A percentile compares a stretch with the other conserved stretches of the same genome.
Conservation (phyloP, 2,113 vertebrate species). For the Python bivittatus region DNA sequence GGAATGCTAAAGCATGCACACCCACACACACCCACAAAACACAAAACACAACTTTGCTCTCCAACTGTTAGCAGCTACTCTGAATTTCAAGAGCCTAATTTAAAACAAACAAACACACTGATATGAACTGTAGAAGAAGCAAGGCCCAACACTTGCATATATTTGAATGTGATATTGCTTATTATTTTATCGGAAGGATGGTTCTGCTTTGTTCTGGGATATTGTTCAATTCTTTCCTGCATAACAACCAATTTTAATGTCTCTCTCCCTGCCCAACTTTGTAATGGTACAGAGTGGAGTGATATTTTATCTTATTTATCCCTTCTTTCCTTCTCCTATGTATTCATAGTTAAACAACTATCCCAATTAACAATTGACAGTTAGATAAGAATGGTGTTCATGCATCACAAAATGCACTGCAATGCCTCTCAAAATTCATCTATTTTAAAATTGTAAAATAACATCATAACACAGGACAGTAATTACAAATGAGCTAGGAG, state of each 20-base stretch:
- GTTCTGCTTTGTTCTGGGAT: neutral
- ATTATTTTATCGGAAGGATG: neutral
- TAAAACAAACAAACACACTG: neutral
- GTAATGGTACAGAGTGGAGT: neutral
- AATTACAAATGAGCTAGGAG: neutral
- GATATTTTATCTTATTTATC: neutral
- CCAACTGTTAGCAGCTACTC: neutral
- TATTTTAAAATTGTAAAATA: neutral
- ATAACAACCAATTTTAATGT: neutral
- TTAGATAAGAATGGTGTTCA: neutral
- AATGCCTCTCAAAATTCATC: no score
- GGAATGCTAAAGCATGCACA: neutral
- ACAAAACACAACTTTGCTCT: neutral
- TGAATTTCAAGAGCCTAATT: neutral
- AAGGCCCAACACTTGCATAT: neutral
- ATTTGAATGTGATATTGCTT: neutral
- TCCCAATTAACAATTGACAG: neutral
- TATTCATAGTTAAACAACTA: neutral
- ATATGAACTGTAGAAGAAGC: neutral
- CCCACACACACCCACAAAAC: neutral
- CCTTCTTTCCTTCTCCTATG: neutral
- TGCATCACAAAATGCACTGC: neutral
- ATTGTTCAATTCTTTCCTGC: neutral
- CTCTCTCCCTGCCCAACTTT: neutral
- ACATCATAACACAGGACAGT: neutral